Percentiles rank a stretch among this genome's conserved stretches.
These are phyloP conservation scores for Silurus asotus DNA, from an alignment of 2,113 vertebrate species.

Conservation along the genomic window DNA sequence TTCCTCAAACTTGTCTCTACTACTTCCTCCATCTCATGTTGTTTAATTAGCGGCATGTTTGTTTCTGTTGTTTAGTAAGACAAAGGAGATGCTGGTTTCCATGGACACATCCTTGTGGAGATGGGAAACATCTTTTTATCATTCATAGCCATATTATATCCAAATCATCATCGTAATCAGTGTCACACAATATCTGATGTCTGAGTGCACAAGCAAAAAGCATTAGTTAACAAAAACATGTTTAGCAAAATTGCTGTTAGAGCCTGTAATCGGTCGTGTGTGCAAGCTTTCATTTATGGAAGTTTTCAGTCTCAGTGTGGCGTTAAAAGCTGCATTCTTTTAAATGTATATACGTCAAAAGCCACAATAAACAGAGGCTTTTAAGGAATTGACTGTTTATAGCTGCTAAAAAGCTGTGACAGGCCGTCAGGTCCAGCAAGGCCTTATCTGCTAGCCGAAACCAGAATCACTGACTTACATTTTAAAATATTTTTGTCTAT, in stretches of 20 bases:
- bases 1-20: constrained; percentile 17
- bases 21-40: constrained; percentile 12
- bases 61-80: constrained; percentile 35
- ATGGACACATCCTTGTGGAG: constrained; percentile 29
- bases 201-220: not conserved
- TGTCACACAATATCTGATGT: not conserved
- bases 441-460: no score
- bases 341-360: no score
- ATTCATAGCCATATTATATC: not conserved
- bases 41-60: constrained; percentile 38
- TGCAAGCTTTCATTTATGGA: not conserved
- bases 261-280: no score
- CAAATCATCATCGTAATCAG: not conserved
- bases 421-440: no score
- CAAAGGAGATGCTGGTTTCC: constrained; percentile 2
- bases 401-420: not conserved
- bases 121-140: constrained; percentile 24
- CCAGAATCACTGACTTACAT: no score
- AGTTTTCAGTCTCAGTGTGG: not conserved
- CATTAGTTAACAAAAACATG: not conserved
- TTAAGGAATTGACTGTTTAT: not conserved
- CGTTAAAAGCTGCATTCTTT: not conserved
- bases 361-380: not conserved
- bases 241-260: not conserved
- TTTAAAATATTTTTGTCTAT: no score